These are phyloP conservation scores for Heliornis fulica DNA, from an alignment of 2,113 vertebrate genomes.

Conservation along the genomic window DNA sequence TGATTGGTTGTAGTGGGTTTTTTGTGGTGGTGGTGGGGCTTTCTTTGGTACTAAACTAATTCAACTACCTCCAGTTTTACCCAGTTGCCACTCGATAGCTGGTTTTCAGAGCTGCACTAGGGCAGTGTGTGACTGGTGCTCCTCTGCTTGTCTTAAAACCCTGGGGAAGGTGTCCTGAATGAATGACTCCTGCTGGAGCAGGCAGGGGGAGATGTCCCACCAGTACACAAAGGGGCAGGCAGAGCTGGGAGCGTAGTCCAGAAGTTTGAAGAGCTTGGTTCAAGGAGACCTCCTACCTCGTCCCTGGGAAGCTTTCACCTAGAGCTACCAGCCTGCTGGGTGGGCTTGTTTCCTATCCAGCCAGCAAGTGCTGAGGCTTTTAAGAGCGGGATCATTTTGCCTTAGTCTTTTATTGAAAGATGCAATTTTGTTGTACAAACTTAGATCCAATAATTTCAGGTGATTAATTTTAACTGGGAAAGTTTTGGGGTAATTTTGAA, in stretches of 20 bases:
- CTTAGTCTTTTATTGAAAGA: neutral
- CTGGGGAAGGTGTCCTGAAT: neutral
- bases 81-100: neutral
- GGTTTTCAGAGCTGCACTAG: neutral
- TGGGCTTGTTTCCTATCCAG: neutral
- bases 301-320: neutral
- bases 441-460: neutral
- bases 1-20: no score
- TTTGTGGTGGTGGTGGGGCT: no score
- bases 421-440: neutral
- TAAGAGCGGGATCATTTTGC: neutral
- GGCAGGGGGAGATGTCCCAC: neutral
- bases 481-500: neutral
- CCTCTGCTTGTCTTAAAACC: neutral
- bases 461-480: neutral
- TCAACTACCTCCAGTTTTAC: neutral
- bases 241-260: neutral
- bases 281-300: neutral
- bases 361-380: neutral
- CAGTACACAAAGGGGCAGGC: accelerated
- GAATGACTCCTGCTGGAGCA: neutral
- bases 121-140: neutral
- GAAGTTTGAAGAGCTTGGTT: neutral
- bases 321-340: neutral
- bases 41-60: neutral